Evolutionary conservation across 2,888 invertebrate genomes (phyloP).

Genomic region (Rhagophthalmus giganteus): DNA sequence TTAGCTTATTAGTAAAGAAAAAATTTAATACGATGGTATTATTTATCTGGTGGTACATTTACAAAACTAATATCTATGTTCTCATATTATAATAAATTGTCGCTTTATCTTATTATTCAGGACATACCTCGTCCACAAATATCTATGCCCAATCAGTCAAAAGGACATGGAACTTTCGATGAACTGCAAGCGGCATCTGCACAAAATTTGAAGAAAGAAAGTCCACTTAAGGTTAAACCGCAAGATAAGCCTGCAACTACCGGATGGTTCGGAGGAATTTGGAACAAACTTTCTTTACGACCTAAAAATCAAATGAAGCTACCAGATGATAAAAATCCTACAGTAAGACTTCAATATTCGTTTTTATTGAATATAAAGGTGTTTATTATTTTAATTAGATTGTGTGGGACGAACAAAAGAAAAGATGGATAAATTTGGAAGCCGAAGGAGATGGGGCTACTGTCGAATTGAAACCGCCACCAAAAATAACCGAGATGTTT

Average conservation of each 20-base stretch:
- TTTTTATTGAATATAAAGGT: conserved; percentile 11
- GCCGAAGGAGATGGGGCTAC: conserved; percentile 64
- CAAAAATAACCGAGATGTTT: conserved; percentile 66
- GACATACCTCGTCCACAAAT: conserved; percentile 58
- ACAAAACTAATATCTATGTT: too few relatives aligned
- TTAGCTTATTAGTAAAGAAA: too few relatives aligned
- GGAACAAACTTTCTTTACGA: conserved; percentile 78
- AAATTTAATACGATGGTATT: too few relatives aligned
- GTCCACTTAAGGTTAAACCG: conserved; percentile 28
- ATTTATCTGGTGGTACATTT: too few relatives aligned
- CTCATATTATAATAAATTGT: conserved; percentile 49
- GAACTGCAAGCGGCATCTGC: conserved; percentile 29
- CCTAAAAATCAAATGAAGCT: conserved; percentile 94
- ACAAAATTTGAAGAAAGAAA: conserved; percentile 28
- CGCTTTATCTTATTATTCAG: conserved; percentile 49
- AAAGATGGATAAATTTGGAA: conserved; percentile 85
- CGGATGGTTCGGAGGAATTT: conserved; percentile 87
- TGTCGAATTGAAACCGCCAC: conserved; percentile 66
- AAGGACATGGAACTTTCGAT: conserved; percentile 44
- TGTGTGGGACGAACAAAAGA: conserved; percentile 88
- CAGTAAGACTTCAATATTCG: conserved; percentile 64
- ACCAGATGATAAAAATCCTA: conserved; percentile 91
- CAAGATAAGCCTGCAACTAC: conserved; percentile 41
- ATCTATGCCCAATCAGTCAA: conserved; percentile 61
- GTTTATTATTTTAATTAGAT: too few relatives aligned